phyloP scores from a whole-genome alignment of 2,888 invertebrate genomes.

The Metopia argyrocephala region DNA sequence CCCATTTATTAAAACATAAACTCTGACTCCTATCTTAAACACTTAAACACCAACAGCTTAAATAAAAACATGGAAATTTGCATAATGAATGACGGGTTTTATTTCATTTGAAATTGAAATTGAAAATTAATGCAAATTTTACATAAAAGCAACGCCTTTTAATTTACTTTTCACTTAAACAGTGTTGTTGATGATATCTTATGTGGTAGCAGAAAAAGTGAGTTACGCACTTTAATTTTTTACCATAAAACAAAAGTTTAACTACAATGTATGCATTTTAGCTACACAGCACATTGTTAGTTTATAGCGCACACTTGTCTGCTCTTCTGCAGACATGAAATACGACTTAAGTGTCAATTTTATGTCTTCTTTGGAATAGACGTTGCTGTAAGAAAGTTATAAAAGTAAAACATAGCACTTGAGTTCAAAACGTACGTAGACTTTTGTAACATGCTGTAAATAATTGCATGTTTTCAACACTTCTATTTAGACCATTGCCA shows the following conservation, averaged over 20 bases:
- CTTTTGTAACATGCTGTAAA: no score
- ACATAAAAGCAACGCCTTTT: not conserved
- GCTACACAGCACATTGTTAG: no score
- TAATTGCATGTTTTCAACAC: no score
- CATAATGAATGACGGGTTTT: not conserved
- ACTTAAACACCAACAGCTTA: no score
- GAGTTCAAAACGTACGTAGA: no score
- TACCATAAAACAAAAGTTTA: slow-evolving; percentile 33
- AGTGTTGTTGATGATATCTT: not conserved
- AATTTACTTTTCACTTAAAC: not conserved
- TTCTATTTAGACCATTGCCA: not conserved
- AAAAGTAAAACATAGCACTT: no score
- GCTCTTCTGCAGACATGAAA: no score
- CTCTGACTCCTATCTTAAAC: not conserved
- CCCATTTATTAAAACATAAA: not conserved
- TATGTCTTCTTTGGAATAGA: no score
- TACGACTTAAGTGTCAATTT: no score
- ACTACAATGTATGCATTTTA: no score
- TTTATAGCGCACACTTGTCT: no score
- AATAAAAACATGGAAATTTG: not conserved
- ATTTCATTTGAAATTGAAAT: not conserved
- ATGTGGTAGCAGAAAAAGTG: not conserved
- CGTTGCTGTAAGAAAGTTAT: no score
- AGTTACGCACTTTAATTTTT: slow-evolving; percentile 20
- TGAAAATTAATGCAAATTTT: not conserved